Base-by-base conservation (phyloP, 2,888 invertebrate species). In the Eudiplozoon nipponicum region DNA sequence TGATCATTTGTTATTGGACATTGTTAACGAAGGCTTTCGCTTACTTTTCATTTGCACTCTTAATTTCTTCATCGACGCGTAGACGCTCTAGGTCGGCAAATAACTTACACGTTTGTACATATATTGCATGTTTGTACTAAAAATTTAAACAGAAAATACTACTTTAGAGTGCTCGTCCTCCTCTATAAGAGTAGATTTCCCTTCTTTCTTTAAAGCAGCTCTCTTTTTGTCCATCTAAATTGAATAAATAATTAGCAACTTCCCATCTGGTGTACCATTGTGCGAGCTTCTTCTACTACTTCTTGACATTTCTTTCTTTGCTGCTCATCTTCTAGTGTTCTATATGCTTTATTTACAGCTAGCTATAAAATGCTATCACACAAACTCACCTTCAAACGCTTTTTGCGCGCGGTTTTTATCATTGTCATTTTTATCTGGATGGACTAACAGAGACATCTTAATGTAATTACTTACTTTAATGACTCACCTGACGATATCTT, bases 351-450 rank as follows among this genome's bases (percentile, higher is more conserved):
- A 56, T 81, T 81, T 22, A 40, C 26, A 7, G 38, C 40, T 40
- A 26, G 11, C 11, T 26, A 11, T 26, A 11, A 26, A 11, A 26
- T 9, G 11, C 11, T 11, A 9, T 26, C 86, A 74, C 55, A 75
- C 72, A 56, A 81, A 81, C 36, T 90, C 70, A 53, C 81, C 69
- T 51, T 66, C 65, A 54, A 67, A 67, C n/a, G 66, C 61, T 47
- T 55, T 55, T 47, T 94, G 81, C 2, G 94, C 80, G 55, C 84
- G 67, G 42, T 90, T 90, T 21, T 69, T 64, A 57, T 94, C 80
- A 62, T 90, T 78, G 62, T 73, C 72, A 63, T 98, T 98, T 64
- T 94, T 98, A 58, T 98, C 94, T 18, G 94, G 94, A 70, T 98
- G 94, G 23, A 94, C 84, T 51, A 94, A 66, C 57, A 94, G 78